These are phyloP conservation scores for Schizotus pectinicornis DNA, from an alignment of 2,888 invertebrate species.

Conservation along the genomic window DNA sequence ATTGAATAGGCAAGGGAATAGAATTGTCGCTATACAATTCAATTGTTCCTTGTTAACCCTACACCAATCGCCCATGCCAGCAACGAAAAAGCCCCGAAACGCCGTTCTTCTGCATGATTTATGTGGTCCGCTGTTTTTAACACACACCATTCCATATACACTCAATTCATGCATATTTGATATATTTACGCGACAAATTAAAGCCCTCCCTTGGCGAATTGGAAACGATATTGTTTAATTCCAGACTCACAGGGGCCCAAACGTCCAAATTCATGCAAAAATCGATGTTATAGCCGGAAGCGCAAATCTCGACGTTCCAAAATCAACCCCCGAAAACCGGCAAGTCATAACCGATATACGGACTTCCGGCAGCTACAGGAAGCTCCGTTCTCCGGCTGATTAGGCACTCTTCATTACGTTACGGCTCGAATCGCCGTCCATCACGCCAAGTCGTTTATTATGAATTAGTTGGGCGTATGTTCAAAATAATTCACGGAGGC, in stretches of 20 bases:
- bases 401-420: conserved; percentile 53
- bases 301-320: conserved; percentile 1
- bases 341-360: conserved; percentile 49
- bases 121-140: conserved; percentile 44
- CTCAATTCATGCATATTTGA: conserved; percentile 59
- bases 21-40: conserved; percentile 55
- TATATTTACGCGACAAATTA: conserved; percentile 59
- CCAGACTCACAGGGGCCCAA: conserved; percentile 14
- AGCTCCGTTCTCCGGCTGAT: conserved; percentile 52
- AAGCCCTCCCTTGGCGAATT: conserved; percentile 50
- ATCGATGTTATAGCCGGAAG: conserved; percentile 24
- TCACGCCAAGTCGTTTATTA: conserved; percentile 54
- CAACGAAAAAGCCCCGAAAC: conserved; percentile 22
- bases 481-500: conserved; percentile 46
- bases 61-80: conserved; percentile 47
- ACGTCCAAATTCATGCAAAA: conserved; percentile 5
- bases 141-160: conserved; percentile 53
- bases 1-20: conserved; percentile 53
- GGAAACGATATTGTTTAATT: conserved; percentile 54
- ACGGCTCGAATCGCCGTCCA: conserved; percentile 50
- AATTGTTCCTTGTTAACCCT: conserved; percentile 60
- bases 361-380: conserved; percentile 51
- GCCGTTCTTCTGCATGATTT: conserved; percentile 26
- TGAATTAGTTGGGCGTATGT: conserved; percentile 52
- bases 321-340: conserved; percentile 29